Evolutionary conservation across 2,113 vertebrate species (phyloP), one percentile per base, ranked within the genome.

Genomic region (Chauna torquata): DNA sequence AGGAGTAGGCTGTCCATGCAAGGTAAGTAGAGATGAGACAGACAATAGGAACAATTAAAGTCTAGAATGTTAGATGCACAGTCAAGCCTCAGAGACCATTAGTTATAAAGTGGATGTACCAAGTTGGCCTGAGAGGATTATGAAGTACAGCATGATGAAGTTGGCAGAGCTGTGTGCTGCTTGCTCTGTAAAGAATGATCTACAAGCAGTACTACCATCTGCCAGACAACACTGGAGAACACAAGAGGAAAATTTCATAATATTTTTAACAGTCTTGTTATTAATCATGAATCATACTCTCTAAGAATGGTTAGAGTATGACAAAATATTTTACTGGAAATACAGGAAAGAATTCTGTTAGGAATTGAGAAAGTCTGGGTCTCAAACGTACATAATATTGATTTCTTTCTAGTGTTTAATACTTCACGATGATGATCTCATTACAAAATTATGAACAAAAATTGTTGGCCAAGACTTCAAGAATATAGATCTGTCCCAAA

Each of bases 161-260:
- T 15, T 88, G 86, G 75, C 79, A 93, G 75, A 80, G 71, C 40
- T 74, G 3, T 30, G 49, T 75, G 18, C 71, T 80, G 28, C 92
- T 65, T 82, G 70, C 70, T 86, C 82, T 61, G 62, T 77, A 32
- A 95, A 74, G 91, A 62, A 92, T 92, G 91, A 95, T 90, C 76
- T 95, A 49, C 62, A 92, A 70, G 82, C 75, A 93, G 9, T 52
- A 4, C 13, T 36, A 74, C 66, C 75, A 81, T 74, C 95, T 93
- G 91, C 82, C 86, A 95, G 72, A 71, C 16, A 32, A 88, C 88
- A 49, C 3, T 27, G 66, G 40, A 61, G 75, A 92, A 40, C 66
- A 30, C 40, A n/a, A 68, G 50, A 76, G 14, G 44, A 83, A 93
- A 82, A 65, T 45, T 80, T 80, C 27, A 9, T 64, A 81, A 83